These are phyloP conservation scores for Callospermophilus lateralis DNA, from an alignment of 2,113 vertebrate species.

Conservation along the genomic window DNA sequence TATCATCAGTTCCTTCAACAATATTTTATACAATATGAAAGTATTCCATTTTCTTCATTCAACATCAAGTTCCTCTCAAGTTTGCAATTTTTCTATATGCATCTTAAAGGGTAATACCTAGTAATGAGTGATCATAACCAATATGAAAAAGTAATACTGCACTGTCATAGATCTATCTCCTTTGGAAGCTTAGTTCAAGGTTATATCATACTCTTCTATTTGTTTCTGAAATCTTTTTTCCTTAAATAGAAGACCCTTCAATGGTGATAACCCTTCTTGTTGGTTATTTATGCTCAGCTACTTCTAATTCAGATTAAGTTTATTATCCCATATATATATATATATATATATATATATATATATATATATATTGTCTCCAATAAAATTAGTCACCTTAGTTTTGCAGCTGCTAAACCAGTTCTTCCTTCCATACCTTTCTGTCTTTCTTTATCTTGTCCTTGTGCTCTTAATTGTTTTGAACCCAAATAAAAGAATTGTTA, in stretches of 20 bases:
- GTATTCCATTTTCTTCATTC: background rate
- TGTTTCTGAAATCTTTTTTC: constrained; percentile 26
- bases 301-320: background rate
- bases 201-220: background rate
- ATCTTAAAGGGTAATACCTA: background rate
- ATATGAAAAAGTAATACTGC: background rate
- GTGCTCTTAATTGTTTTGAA: constrained; percentile 24
- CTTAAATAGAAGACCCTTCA: background rate
- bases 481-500: background rate
- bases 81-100: background rate
- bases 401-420: background rate
- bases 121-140: background rate
- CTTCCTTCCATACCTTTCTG: background rate
- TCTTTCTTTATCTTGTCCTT: background rate
- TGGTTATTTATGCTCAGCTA: background rate
- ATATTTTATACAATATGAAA: background rate
- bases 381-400: constrained; percentile 37
- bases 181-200: background rate
- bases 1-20: background rate
- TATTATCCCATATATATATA: background rate
- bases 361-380: background rate
- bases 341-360: too few species aligned
- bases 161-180: background rate
- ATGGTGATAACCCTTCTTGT: background rate
- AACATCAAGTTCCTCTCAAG: background rate